phyloP scores from a whole-genome alignment of 1,140 invertebrate genomes.

The Neomicropteryx cornuta region DNA sequence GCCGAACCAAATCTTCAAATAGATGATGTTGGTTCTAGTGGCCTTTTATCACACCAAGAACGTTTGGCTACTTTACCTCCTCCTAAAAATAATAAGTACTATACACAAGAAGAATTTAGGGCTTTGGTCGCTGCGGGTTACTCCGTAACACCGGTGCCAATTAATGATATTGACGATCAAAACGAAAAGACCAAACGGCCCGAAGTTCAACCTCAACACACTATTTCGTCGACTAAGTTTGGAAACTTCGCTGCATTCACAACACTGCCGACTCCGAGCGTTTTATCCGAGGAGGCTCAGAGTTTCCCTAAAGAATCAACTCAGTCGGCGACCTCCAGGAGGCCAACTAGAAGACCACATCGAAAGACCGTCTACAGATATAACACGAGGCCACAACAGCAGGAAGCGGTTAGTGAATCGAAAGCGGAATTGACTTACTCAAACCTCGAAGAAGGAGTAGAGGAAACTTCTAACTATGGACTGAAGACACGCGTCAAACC shows the following conservation, averaged over 20 bases:
- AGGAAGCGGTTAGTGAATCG: conserved; percentile 14
- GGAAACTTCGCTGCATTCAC: conserved; percentile 8
- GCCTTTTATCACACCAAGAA: conserved; percentile 18
- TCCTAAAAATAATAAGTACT: conserved; percentile 36
- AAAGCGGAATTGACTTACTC: conserved; percentile 9
- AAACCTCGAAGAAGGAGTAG: conserved; percentile 4
- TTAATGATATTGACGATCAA: conserved; percentile 21
- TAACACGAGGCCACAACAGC: conserved; percentile 5
- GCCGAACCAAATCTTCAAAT: too few relatives aligned
- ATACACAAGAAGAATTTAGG: conserved; percentile 38
- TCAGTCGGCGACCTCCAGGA: conserved; percentile 10
- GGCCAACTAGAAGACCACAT: conserved; percentile 12
- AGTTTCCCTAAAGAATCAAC: conserved; percentile 11
- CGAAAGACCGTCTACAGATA: conserved; percentile 3
- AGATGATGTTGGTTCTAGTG: too few relatives aligned
- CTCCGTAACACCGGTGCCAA: conserved; percentile 37
- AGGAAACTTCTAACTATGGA: conserved; percentile 10
- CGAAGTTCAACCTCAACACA: too few relatives aligned
- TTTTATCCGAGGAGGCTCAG: conserved; percentile 6
- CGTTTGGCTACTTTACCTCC: conserved; percentile 31
- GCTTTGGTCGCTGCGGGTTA: conserved; percentile 37
- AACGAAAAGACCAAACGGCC: too few relatives aligned
- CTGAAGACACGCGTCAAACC: conserved; percentile 10
- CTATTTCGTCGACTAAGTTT: too few relatives aligned
- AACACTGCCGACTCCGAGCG: conserved; percentile 11